Evolutionary conservation across 2,888 invertebrate species (phyloP), one percentile per base, ranked within the genome.

Genomic region (Athalia rosae): DNA sequence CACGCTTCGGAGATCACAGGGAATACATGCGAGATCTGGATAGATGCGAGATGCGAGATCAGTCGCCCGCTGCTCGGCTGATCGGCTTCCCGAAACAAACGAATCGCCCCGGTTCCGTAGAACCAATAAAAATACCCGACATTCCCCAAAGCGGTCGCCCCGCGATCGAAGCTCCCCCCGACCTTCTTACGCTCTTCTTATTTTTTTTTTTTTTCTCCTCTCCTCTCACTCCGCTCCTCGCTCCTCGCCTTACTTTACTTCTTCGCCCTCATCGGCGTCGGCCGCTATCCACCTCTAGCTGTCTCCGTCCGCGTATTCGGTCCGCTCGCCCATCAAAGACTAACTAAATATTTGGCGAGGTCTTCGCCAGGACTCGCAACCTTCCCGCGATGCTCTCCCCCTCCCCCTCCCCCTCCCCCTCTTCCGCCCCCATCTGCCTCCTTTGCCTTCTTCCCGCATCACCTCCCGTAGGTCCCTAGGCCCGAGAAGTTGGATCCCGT

Each of bases 91-190:
- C 74, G 74, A 74, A 74, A 74, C 74, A 74, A 74, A 74, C 74
- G 74, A 79, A 80, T 80, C 81, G 80, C 79, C 66, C 79, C 81
- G 74, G 74, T 74, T 50, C 74, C 61, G 74, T 81, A 80, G 83
- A 86, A 85, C 86, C 85, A 87, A 87, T 87, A 87, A 87, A 89
- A 89, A 89, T 89, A 87, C 86, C 82, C 87, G 84, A 83, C 87
- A 89, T 89, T 89, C 89, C 86, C 85, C 80, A 81, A 83, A 83
- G 84, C 86, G 87, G 88, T 87, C 88, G 88, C 87, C 76, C 77
- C 79, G 78, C 80, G 78, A 45, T 11, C 53, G 28, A 28, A 28
- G 61, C 61, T 61, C 61, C 76, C 76, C 59, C 76, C 79, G 67
- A 79, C 79, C 79, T 79, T 78, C 78, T 78, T 76, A 61, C 28